Evolutionary conservation across 2,888 invertebrate genomes (phyloP), one percentile per base, ranked within the genome.

Genomic region (Chrysotoxum bicinctum): DNA sequence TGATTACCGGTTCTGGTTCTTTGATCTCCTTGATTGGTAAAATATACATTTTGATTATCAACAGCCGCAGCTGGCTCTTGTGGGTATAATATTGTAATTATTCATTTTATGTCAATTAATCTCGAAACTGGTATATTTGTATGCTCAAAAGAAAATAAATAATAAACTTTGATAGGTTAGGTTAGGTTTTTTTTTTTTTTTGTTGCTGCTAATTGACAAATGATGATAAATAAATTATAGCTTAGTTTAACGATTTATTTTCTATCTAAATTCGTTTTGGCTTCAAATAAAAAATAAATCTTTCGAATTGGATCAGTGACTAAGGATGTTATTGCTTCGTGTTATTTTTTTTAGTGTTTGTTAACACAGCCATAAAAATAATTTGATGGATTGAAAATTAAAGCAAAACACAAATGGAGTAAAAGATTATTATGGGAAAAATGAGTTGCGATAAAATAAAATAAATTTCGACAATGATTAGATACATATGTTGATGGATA

Each of bases 1-100:
- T 66, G 66, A 45, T 26, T 58, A 73, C 80, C 75, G 80, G 80
- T 75, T 75, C 23, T 75, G 48, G 62, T 32, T 23, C 23, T 75
- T 56, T 64, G 64, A 66, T 54, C 74, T 43, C 32, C 23, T 74
- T 64, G 30, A 64, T n/a, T 74, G 43, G 32, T 56, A 43, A 43
- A 56, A 12, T 45, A 43, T 14, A 16, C 10, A 40, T 60, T 23
- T 40, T 37, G 21, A 40, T 60, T 26, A 40, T n/a, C n/a, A n/a
- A n/a, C 19, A 54, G 10, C 26, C 50, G 72, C 7, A 6, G 32
- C 16, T 35, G 56, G 19, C 1, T 3, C 12, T 35, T 56, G 58
- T 58, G 35, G 60, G 60, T 26, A 60, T 26, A 14, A 10, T 30
- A 52, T 60, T 48, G 21, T 48, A 48, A 60, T 60, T 60, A 60